These are phyloP conservation scores for Fistularia commersonii DNA, from an alignment of 2,797 vertebrate genomes.

Conservation along the genomic window DNA sequence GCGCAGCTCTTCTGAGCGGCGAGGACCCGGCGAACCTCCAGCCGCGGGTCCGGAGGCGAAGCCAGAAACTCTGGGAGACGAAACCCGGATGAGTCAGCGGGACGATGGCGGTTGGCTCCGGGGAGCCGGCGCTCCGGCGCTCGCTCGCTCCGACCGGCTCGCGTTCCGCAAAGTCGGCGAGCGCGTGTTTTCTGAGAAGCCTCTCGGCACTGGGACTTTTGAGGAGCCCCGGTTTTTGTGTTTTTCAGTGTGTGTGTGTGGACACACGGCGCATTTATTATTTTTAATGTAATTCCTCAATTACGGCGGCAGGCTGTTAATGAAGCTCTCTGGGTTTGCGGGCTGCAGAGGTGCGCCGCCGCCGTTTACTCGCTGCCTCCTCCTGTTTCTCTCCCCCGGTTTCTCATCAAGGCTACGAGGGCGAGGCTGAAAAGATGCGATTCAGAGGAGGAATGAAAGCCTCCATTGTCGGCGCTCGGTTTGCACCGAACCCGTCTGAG, in stretches of 20 bases:
- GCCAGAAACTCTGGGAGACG: conserved; percentile 29
- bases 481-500: too few species aligned
- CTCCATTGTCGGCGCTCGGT: too few species aligned
- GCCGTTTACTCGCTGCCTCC: conserved; percentile 49
- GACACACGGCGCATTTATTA: conserved; percentile 59
- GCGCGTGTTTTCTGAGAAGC: conserved; percentile 38
- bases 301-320: conserved; percentile 61
- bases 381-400: conserved; percentile 13
- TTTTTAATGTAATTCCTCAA: conserved; percentile 69
- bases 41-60: conserved; percentile 40
- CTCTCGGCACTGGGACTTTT: conserved; percentile 41
- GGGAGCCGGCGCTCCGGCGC: conserved; percentile 31
- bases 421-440: conserved; percentile 16
- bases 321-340: conserved; percentile 63
- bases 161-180: conserved; percentile 26
- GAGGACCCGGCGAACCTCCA: conserved; percentile 48
- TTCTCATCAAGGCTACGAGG: neutral
- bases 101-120: conserved; percentile 19
- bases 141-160: too few species aligned
- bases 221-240: conserved; percentile 43
- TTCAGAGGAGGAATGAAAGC: conserved; percentile 4
- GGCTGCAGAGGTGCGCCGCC: conserved; percentile 29
- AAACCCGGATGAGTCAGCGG: conserved; percentile 64
- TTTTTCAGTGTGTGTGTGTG: conserved; percentile 22
- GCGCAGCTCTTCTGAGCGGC: conserved; percentile 47